Percentiles rank a stretch among this genome's conserved stretches.
phyloP scores from a whole-genome alignment of 1,140 invertebrate genomes.

The Zaprionus capensis region DNA sequence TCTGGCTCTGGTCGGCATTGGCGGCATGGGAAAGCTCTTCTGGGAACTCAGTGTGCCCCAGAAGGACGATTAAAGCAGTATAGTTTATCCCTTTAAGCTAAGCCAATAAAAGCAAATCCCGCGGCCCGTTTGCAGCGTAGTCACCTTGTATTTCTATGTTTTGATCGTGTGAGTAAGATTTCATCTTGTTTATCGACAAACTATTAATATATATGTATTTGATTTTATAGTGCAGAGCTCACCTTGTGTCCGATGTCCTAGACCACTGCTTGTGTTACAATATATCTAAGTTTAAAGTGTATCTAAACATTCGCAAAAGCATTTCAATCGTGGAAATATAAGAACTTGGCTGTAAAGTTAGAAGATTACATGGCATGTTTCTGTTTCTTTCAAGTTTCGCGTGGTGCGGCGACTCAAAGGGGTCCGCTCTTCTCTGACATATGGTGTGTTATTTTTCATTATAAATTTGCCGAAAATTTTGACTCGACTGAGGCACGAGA shows the following conservation, averaged over 20 bases:
- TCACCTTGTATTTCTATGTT: conserved; percentile 73
- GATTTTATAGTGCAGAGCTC: conserved; percentile 43
- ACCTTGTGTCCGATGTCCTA: conserved; percentile 34
- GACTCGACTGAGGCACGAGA: conserved; percentile 7
- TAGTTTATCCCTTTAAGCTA: conserved; percentile 52
- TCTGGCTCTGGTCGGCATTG: conserved; percentile 84
- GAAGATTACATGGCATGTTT: conserved; percentile 20
- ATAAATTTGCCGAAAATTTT: conserved; percentile 42
- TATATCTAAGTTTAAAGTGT: conserved; percentile 62
- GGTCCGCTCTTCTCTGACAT: not conserved
- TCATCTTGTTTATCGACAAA: not conserved
- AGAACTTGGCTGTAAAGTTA: conserved; percentile 64
- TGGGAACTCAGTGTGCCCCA: conserved; percentile 78
- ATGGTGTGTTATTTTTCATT: conserved; percentile 33
- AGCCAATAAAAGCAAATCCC: conserved; percentile 53
- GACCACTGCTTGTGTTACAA: conserved; percentile 59
- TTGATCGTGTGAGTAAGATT: conserved; percentile 58
- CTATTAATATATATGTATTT: not conserved
- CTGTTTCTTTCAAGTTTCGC: not conserved
- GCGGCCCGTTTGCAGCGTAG: conserved; percentile 58
- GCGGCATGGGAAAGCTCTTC: conserved; percentile 79
- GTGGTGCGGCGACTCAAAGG: conserved; percentile 10
- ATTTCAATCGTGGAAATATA: conserved; percentile 80
- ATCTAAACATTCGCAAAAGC: conserved; percentile 74
- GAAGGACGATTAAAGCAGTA: conserved; percentile 53